Percentiles rank a stretch among this genome's conserved stretches.
Conservation (phyloP, 1,140 invertebrate species). For the Macrotrachela quadricornifera region DNA sequence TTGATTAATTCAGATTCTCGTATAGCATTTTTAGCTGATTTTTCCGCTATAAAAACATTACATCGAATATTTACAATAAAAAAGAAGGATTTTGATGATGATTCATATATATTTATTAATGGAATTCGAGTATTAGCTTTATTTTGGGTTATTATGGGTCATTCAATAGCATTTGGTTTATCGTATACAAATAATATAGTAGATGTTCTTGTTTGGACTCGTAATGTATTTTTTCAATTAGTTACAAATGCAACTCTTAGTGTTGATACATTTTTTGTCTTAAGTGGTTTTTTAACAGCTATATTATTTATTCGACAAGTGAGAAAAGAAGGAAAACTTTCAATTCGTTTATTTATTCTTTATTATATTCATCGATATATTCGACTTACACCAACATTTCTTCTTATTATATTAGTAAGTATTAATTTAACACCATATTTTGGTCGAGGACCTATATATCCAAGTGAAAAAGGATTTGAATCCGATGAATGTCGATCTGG, state of each 20-base stretch:
- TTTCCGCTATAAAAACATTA: too few species aligned
- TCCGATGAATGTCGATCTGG: not conserved
- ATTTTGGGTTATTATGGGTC: too few species aligned
- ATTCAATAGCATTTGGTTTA: too few species aligned
- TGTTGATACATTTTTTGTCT: constrained; percentile 70
- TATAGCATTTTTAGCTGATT: too few species aligned
- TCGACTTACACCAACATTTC: constrained; percentile 2
- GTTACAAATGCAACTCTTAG: constrained; percentile 57
- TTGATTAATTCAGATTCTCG: too few species aligned
- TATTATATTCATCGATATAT: constrained; percentile 2
- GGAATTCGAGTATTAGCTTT: too few species aligned
- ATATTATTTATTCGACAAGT: constrained; percentile 35
- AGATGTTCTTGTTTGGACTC: too few species aligned
- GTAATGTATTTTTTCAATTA: constrained; percentile 13
- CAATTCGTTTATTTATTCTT: not conserved
- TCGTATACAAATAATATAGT: too few species aligned
- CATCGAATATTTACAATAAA: too few species aligned
- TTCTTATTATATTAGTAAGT: constrained; percentile 2
- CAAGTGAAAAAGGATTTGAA: not conserved
- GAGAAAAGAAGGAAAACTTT: constrained; percentile 13
- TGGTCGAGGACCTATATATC: not conserved
- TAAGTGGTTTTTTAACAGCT: constrained; percentile 38
- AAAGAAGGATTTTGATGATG: too few species aligned
- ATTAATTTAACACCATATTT: not conserved
- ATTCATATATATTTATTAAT: too few species aligned